Percentiles rank a stretch among this genome's conserved stretches.
These are phyloP conservation scores for Drosophila birchii DNA, from an alignment of 2,888 invertebrate genomes.

Conservation along the genomic window DNA sequence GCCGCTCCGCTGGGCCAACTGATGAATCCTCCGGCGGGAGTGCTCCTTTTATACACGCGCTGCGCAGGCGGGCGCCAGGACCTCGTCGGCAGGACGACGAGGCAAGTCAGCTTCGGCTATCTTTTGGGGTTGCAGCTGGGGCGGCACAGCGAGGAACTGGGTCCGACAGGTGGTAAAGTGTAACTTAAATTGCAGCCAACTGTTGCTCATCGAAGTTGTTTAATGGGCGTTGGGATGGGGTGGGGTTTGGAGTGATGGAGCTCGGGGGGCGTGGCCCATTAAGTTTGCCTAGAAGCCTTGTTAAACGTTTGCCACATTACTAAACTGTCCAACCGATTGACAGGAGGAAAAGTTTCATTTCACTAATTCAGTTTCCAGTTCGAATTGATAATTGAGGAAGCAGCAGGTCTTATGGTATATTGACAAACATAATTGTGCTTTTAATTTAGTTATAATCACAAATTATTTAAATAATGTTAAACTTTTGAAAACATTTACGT, in stretches of 20 bases:
- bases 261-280: slow-evolving; percentile 27
- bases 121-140: slow-evolving; percentile 9
- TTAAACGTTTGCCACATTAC: slow-evolving; percentile 37
- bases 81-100: slow-evolving; percentile 32
- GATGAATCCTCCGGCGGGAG: slow-evolving; percentile 49
- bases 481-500: not conserved
- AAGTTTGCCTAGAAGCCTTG: slow-evolving; percentile 24
- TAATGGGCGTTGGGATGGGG: slow-evolving; percentile 13
- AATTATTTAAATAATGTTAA: not conserved
- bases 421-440: not conserved
- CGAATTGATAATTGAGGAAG: slow-evolving; percentile 12
- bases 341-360: slow-evolving; percentile 29
- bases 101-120: slow-evolving; percentile 36
- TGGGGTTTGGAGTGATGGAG: not conserved
- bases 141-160: slow-evolving; percentile 19
- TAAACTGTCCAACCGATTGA: slow-evolving; percentile 23
- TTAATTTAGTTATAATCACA: not conserved
- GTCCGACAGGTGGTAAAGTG: slow-evolving; percentile 60
- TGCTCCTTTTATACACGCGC: slow-evolving; percentile 64
- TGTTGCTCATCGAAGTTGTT: slow-evolving; percentile 66
- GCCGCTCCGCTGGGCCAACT: slow-evolving; percentile 69
- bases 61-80: slow-evolving; percentile 28
- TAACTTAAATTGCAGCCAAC: slow-evolving; percentile 75
- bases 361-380: slow-evolving; percentile 36
- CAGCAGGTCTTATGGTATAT: not conserved